Evolutionary conservation across 2,113 vertebrate species (phyloP).

Genomic region (Heloderma charlesbogerti): DNA sequence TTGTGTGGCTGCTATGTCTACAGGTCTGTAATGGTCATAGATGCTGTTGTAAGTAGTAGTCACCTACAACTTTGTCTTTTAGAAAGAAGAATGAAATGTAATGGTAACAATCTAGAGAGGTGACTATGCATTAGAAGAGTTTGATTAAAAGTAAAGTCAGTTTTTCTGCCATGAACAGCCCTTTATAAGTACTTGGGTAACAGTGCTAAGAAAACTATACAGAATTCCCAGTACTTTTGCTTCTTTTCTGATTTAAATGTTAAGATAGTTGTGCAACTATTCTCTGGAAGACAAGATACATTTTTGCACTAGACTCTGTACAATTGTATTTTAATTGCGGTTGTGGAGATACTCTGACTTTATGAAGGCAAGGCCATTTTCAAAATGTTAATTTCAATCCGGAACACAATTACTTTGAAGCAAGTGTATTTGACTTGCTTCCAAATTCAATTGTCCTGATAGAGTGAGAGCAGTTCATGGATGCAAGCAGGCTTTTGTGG

Average conservation of each 20-base stretch:
- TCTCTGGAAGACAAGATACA: no score
- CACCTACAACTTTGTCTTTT: neutral
- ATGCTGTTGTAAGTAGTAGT: neutral
- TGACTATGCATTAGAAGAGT: neutral
- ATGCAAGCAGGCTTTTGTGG: neutral
- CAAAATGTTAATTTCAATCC: neutral
- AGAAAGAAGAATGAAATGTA: neutral
- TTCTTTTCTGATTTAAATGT: neutral
- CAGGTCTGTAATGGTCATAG: neutral
- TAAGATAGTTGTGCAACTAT: neutral
- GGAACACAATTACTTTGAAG: neutral
- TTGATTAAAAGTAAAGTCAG: neutral
- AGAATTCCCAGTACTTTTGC: neutral
- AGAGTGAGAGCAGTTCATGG: neutral
- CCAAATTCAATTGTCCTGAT: neutral
- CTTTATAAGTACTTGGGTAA: neutral
- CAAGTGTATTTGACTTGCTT: neutral
- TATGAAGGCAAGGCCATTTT: neutral
- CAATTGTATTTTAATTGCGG: neutral
- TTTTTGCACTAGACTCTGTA: neutral
- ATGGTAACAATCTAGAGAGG: neutral
- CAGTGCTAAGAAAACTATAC: neutral
- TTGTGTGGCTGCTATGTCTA: neutral
- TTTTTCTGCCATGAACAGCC: neutral
- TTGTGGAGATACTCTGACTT: neutral